phyloP scores from a whole-genome alignment of 2,113 vertebrate species.

The Dasyurus viverrinus region DNA sequence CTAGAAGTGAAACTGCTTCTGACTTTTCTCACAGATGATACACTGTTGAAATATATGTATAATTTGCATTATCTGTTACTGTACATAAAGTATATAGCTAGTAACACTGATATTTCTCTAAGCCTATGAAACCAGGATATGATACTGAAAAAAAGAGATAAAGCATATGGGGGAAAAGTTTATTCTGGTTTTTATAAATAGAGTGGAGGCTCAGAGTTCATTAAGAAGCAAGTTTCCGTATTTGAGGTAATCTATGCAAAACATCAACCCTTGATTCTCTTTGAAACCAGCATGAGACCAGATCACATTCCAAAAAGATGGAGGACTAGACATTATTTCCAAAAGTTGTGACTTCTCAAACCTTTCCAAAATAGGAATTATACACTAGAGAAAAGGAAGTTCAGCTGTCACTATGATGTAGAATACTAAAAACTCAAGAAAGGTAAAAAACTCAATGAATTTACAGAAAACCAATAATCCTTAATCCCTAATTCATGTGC shows the following conservation, averaged over 20 bases:
- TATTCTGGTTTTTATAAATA: neutral
- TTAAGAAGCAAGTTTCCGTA: neutral
- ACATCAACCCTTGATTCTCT: neutral
- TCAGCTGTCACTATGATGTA: neutral
- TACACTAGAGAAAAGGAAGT: neutral
- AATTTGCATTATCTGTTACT: neutral
- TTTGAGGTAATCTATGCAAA: neutral
- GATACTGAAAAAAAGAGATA: neutral
- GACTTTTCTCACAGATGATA: neutral
- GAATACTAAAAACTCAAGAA: neutral
- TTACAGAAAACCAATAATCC: neutral
- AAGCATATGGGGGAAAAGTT: neutral
- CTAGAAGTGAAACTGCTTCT: neutral
- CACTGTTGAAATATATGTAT: neutral
- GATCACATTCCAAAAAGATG: neutral
- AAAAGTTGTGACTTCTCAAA: neutral
- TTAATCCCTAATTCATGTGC: neutral
- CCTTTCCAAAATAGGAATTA: neutral
- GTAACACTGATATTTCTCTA: neutral
- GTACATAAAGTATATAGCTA: neutral
- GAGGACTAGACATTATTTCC: neutral
- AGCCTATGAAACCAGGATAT: neutral
- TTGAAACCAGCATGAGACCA: neutral
- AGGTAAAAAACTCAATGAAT: neutral
- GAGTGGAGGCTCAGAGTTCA: neutral